phyloP scores from a whole-genome alignment of 2,113 vertebrate genomes.

The Xerus inauris region DNA sequence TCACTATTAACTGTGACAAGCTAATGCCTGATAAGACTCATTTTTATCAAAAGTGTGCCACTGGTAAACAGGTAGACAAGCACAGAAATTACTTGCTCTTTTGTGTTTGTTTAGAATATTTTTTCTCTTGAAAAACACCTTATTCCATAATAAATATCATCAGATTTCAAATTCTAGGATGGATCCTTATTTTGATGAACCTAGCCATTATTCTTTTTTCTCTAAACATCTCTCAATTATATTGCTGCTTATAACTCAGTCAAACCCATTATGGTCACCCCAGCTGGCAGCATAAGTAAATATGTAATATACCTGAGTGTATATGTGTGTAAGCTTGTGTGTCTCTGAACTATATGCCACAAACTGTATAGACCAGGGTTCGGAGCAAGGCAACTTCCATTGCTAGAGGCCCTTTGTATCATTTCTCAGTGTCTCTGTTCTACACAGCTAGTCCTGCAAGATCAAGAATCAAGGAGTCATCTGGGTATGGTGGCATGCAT shows the following conservation, averaged over 20 bases:
- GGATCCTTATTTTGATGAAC: background rate
- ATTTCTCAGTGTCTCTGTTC: background rate
- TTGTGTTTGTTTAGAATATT: background rate
- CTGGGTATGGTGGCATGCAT: no score
- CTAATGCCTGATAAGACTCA: no score
- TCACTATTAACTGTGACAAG: no score
- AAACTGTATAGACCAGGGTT: background rate
- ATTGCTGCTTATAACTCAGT: background rate
- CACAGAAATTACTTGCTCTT: background rate
- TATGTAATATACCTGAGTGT: background rate
- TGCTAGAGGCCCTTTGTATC: background rate
- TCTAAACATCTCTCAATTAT: background rate
- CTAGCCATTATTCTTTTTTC: background rate
- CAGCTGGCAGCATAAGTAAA: background rate
- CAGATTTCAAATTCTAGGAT: background rate
- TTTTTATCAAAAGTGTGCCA: background rate
- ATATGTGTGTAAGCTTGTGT: background rate
- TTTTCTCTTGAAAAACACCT: background rate
- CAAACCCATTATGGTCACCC: background rate
- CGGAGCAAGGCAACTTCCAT: background rate
- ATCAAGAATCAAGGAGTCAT: background rate
- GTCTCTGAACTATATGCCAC: background rate
- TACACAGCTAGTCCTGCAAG: background rate
- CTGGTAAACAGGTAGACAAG: background rate
- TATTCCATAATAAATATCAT: background rate